These are phyloP conservation scores for Cavia porcellus DNA, from an alignment of 2,113 vertebrate genomes.

Conservation along the genomic window DNA sequence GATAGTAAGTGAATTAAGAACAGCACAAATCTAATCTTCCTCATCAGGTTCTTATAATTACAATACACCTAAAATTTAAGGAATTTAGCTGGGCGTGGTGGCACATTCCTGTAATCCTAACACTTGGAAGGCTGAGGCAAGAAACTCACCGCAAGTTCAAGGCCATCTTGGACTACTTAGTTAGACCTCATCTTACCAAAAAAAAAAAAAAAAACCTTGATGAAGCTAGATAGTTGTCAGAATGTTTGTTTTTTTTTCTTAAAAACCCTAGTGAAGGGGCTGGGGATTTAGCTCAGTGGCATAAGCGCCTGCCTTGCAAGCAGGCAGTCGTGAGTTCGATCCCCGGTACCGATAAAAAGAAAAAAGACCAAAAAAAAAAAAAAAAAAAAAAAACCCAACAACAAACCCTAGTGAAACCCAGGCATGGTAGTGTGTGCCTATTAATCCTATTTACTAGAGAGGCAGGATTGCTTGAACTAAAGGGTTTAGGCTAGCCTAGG, in stretches of 20 bases:
- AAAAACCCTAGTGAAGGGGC: neutral
- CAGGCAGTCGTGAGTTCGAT: too few species aligned
- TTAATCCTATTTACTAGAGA: too few species aligned
- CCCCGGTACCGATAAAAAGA: too few species aligned
- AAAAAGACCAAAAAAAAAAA: too few species aligned
- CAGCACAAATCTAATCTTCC: neutral
- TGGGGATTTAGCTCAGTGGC: too few species aligned
- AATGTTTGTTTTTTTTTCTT: neutral
- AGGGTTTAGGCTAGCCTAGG: neutral
- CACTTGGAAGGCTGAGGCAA: neutral
- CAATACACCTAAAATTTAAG: neutral
- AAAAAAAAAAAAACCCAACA: too few species aligned
- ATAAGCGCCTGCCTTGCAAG: too few species aligned
- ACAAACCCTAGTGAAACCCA: neutral
- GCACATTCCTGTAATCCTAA: neutral
- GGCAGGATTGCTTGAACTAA: neutral
- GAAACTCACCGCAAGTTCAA: neutral
- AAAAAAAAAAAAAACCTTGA: neutral
- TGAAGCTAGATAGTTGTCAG: neutral
- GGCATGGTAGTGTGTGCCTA: too few species aligned
- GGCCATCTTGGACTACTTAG: neutral
- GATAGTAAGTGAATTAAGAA: slow-evolving; percentile 94
- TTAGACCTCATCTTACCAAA: neutral
- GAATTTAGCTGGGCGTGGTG: neutral
- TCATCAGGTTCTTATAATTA: neutral